Conservation (phyloP, 2,113 vertebrate genomes). For the Pimephales promelas region DNA sequence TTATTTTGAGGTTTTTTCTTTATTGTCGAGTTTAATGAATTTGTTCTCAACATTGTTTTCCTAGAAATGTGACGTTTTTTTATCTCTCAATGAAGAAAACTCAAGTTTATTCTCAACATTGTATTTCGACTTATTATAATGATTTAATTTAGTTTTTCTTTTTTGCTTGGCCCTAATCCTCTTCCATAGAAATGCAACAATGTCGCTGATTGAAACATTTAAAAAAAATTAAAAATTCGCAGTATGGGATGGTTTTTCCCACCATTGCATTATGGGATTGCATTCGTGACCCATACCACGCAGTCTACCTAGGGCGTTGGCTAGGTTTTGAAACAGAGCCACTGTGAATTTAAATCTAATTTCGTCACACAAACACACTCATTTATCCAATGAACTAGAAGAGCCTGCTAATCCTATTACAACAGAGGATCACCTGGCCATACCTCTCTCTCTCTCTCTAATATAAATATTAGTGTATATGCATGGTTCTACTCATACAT, state of each 20-base stretch:
- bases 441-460: conserved; percentile 59
- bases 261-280: neutral
- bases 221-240: no score
- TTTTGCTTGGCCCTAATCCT: no score
- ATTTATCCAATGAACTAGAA: conserved; percentile 40
- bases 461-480: conserved; percentile 75
- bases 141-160: no score
- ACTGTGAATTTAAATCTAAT: neutral
- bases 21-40: no score
- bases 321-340: conserved; percentile 1
- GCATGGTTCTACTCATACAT: conserved; percentile 66
- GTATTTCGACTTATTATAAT: no score
- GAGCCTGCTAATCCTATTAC: conserved; percentile 67
- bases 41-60: no score
- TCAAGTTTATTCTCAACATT: no score
- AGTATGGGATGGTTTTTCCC: neutral
- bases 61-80: no score
- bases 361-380: conserved; percentile 41
- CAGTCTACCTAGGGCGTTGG: neutral
- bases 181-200: neutral
- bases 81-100: no score
- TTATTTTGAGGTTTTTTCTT: no score
- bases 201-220: neutral
- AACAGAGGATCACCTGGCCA: conserved; percentile 64
- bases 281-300: neutral